A percentile compares a stretch with the other conserved stretches of the same genome.
phyloP scores from a whole-genome alignment of 2,888 invertebrate genomes.

The Danaus chrysippus region DNA sequence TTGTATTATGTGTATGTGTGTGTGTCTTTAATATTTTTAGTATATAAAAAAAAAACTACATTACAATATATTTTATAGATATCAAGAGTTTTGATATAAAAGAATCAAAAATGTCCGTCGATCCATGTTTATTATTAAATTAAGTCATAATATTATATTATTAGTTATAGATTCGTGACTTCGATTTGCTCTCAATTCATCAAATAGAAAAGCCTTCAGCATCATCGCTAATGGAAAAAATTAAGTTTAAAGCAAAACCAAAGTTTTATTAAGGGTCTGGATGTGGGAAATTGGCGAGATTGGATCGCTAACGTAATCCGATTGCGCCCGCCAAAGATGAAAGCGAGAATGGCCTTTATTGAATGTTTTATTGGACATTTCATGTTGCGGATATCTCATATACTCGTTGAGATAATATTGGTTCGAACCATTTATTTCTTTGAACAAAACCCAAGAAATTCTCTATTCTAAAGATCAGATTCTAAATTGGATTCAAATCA shows the following conservation, averaged over 20 bases:
- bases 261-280: slow-evolving; percentile 8
- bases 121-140: too few relatives aligned
- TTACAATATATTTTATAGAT: too few relatives aligned
- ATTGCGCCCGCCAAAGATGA: slow-evolving; percentile 27
- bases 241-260: background rate
- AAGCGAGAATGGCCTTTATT: slow-evolving; percentile 24
- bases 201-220: background rate
- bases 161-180: too few relatives aligned
- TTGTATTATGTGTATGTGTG: too few relatives aligned
- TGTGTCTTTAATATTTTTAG: too few relatives aligned
- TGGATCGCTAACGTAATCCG: slow-evolving; percentile 30
- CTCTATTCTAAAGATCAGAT: too few relatives aligned
- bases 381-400: slow-evolving; percentile 5
- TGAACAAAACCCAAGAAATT: background rate
- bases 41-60: too few relatives aligned
- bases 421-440: background rate
- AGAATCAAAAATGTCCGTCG: too few relatives aligned
- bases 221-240: slow-evolving; percentile 2
- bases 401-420: slow-evolving; percentile 1
- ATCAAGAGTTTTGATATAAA: too few relatives aligned
- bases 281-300: slow-evolving; percentile 29
- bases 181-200: background rate
- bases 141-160: too few relatives aligned
- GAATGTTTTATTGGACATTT: slow-evolving; percentile 21
- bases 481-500: too few relatives aligned